Evolutionary conservation across 2,113 vertebrate species (phyloP), one percentile per base, ranked within the genome.

Genomic region (Xiphias gladius): DNA sequence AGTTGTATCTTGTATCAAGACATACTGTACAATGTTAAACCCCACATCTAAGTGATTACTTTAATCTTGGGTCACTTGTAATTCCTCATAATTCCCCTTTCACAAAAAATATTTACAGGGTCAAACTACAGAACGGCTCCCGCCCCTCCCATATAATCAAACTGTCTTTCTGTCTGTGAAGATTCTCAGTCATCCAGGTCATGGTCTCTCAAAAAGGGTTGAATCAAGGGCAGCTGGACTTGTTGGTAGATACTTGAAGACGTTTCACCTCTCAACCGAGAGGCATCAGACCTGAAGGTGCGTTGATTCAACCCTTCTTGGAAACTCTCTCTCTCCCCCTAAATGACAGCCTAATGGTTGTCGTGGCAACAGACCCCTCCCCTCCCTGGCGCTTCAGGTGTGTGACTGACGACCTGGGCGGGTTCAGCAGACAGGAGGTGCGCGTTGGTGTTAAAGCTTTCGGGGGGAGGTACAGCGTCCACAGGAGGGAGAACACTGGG

Each of bases 371-470:
- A 48, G 24, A 14, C 19, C 1, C n/a, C 46, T 5, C 24, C 13
- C n/a, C 19, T 4, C 41, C 7, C 43, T 0, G 0, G 22, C n/a
- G 66, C 43, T 57, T 37, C 28, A 80, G 35, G 57, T 79, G 64
- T 30, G 28, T 28, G 37, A 30, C 1, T 54, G 17, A 22, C n/a
- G 11, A 94, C 88, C 90, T 92, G 83, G 26, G 55, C 0, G 26
- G 46, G 22, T 55, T 74, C 70, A 39, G 86, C 69, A 79, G 92
- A 73, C 30, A 24, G 71, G 37, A 80, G 67, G 61, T 62, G 82
- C 61, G 71, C 62, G 22, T 69, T 55, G 17, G 65, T 67, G 70
- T 79, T 84, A 50, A 69, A 79, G 84, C 57, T 87, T 28, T 80
- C 14, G 10, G 89, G 66, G 72, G 87, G 74, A 17, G 73, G 68